Percentiles rank a stretch among this genome's conserved stretches.
These are phyloP conservation scores for Fukomys damarensis DNA, from an alignment of 2,113 vertebrate species.

Conservation along the genomic window DNA sequence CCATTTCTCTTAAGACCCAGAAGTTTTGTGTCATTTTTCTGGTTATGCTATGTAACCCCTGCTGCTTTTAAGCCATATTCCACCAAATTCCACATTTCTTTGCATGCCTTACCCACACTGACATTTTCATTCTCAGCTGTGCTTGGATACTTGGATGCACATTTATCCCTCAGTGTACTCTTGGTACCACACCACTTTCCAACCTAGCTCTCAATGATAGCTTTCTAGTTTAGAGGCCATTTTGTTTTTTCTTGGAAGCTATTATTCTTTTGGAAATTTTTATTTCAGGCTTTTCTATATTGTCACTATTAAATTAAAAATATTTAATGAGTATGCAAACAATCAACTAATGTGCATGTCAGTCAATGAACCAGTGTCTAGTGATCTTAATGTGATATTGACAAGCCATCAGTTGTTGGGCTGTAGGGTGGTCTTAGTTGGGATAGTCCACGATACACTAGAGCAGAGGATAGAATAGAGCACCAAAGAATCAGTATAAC, in stretches of 20 bases:
- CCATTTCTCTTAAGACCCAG: background rate
- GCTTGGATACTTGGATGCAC: background rate
- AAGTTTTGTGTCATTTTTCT: background rate
- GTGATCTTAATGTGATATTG: background rate
- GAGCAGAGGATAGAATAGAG: background rate
- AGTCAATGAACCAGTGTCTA: background rate
- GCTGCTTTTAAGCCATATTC: background rate
- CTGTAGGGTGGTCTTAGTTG: accelerated
- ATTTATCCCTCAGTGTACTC: too few species aligned
- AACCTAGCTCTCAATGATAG: background rate
- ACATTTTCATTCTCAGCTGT: background rate
- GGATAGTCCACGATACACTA: background rate
- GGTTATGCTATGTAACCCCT: background rate
- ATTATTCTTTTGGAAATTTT: background rate
- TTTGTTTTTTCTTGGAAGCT: background rate
- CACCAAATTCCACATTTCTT: background rate
- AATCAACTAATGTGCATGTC: background rate
- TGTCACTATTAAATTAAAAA: background rate
- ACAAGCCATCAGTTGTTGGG: background rate
- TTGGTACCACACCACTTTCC: background rate
- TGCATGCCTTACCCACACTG: background rate
- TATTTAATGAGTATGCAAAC: background rate
- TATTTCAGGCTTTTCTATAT: background rate
- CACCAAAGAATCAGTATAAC: background rate
- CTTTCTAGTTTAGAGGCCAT: background rate